phyloP scores from a whole-genome alignment of 2,113 vertebrate species.

The Marmota monax region DNA sequence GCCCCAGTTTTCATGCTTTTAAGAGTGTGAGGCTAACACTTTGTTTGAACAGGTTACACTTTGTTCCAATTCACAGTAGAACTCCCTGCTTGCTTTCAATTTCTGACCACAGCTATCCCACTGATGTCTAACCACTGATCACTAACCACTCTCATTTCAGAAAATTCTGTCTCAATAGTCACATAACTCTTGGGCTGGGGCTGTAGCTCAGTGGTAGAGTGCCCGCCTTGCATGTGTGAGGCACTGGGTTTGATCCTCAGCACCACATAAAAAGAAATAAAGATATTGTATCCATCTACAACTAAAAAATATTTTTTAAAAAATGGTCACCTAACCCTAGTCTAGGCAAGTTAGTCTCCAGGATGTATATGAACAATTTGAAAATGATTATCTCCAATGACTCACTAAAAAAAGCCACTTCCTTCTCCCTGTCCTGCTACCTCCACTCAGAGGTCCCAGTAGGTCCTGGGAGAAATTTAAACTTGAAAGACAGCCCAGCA shows the following conservation, averaged over 20 bases:
- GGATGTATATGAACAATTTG: not conserved
- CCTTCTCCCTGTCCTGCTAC: not conserved
- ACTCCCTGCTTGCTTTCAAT: not conserved
- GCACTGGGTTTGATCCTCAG: no score
- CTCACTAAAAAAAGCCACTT: not conserved
- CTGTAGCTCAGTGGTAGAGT: no score
- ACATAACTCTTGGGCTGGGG: not conserved
- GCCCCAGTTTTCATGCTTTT: not conserved
- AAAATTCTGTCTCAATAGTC: not conserved
- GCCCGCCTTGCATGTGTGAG: no score
- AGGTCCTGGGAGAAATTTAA: constrained; percentile 28
- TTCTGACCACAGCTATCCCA: not conserved
- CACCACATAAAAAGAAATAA: no score
- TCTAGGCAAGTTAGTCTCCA: not conserved
- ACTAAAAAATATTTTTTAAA: no score
- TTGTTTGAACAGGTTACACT: constrained; percentile 2
- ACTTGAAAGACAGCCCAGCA: not conserved
- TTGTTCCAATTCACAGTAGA: not conserved
- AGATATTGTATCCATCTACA: no score
- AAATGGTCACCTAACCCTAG: not conserved
- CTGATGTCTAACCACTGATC: not conserved
- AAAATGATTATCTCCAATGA: not conserved
- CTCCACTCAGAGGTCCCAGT: not conserved
- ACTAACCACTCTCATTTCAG: constrained; percentile 7
- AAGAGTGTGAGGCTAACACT: not conserved